Percentiles rank a stretch among this genome's conserved stretches.
Conservation (phyloP, 2,888 invertebrate genomes). For the Ellobium chinense region DNA sequence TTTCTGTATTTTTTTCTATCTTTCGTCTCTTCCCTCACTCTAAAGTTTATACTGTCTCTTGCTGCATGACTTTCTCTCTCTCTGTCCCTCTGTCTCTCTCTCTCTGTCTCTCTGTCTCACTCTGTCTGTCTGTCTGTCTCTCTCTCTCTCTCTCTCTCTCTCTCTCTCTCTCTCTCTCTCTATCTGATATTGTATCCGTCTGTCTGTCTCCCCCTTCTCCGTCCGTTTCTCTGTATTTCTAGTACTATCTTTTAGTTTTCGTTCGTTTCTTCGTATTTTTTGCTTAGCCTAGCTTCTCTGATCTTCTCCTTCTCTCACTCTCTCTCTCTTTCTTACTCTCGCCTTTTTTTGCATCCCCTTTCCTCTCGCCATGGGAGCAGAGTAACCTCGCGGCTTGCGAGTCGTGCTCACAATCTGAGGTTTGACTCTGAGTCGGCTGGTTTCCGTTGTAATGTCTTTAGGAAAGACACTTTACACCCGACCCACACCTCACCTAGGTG, state of each 20-base stretch:
- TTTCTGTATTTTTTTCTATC: too few relatives aligned
- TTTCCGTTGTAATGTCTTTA: too few relatives aligned
- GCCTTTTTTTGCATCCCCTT: too few relatives aligned
- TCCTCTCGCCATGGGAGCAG: too few relatives aligned
- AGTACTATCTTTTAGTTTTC: not conserved
- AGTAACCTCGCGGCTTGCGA: too few relatives aligned
- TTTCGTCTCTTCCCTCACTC: too few relatives aligned
- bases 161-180: conserved; percentile 27
- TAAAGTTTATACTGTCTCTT: too few relatives aligned
- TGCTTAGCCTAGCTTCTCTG: too few relatives aligned
- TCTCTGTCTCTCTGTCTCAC: conserved; percentile 2
- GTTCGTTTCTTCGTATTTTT: not conserved
- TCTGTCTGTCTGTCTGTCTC: conserved; percentile 28
- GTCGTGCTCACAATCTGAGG: too few relatives aligned
- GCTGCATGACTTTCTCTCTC: not conserved
- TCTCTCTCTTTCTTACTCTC: not conserved
- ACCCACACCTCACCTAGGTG: too few relatives aligned
- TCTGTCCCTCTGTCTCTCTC: conserved; percentile 8
- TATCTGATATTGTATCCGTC: not conserved
- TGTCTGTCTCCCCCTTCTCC: not conserved
- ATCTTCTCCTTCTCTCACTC: not conserved
- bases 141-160: conserved; percentile 28
- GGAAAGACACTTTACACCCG: too few relatives aligned
- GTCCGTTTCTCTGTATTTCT: not conserved
- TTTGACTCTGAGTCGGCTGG: too few relatives aligned